Evolutionary conservation across 2,888 invertebrate species (phyloP), one percentile per base, ranked within the genome.

Genomic region (Hirtodrosophila duncani): DNA sequence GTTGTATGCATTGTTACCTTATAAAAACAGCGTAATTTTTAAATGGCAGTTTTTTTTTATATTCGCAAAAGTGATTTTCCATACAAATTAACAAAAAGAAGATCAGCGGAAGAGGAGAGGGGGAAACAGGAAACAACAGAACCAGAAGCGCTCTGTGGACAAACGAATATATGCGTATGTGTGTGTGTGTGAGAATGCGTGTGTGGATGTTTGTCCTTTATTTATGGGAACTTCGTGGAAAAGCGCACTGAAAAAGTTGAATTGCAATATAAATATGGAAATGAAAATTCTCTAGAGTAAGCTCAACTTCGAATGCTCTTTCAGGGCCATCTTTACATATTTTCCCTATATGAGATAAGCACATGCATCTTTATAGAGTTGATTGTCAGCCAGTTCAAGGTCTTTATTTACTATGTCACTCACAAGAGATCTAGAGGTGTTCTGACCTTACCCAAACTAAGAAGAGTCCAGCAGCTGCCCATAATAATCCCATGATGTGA

Each of bases 1-100:
- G 79, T 63, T 81, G 81, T 81, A 74, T 81, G 74, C 79, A 75
- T 75, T 75, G 81, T 75, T 78, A 75, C 79, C 74, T 75, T 81
- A 81, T 78, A 75, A 75, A 75, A 75, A 72, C 81, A 72, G 78
- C 74, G 69, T 75, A 79, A 74, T 74, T 81, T 74, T 81, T 81
- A 78, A 74, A 74, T 81, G 79, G 79, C n/a, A n/a, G n/a, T 60
- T 74, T 80, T 62, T 67, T 63, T 56, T 56, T 26, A 45, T 37
- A 51, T 53, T 53, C 50, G 14, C 13, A 72, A 72, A 72, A 72
- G 81, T 72, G 72, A 74, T 74, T 74, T 74, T 74, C 78, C 79
- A 81, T 81, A 74, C 81, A 81, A 81, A 74, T 78, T 78, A 81
- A 74, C 79, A 74, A 64, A 72, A 80, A 67, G 71, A 55, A 56